These are phyloP conservation scores for Cisticola juncidis DNA, from an alignment of 2,113 vertebrate species.

Conservation along the genomic window DNA sequence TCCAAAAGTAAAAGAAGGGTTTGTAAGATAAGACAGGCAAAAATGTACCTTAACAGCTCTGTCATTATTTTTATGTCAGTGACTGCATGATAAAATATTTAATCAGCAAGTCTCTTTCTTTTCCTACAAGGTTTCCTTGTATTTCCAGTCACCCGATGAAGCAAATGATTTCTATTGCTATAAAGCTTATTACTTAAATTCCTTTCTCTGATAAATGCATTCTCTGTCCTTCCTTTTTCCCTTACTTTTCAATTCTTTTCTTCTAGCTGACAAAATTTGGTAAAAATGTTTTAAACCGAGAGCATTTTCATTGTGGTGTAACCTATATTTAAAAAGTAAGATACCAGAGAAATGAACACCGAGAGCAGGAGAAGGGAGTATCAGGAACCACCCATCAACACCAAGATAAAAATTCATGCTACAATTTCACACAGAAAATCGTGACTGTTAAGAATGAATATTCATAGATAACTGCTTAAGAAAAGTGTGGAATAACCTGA, in stretches of 20 bases:
- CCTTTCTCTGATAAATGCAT: not conserved
- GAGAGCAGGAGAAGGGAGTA: accelerated
- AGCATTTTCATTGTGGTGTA: not conserved
- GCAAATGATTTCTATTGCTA: not conserved
- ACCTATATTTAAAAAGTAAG: not conserved
- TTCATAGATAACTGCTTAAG: not conserved
- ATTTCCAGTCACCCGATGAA: not conserved
- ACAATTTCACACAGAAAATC: not conserved
- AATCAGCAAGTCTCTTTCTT: not conserved
- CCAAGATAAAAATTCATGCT: not conserved
- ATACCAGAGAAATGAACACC: not conserved
- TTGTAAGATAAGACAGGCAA: not conserved
- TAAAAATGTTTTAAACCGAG: not conserved
- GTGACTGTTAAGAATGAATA: not conserved
- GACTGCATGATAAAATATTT: not conserved
- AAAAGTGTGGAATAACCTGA: not conserved
- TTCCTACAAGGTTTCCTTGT: not conserved
- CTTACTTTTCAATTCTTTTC: not conserved
- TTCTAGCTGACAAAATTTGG: not conserved
- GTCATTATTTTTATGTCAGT: not conserved
- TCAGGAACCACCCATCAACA: not conserved
- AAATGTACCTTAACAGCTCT: not conserved
- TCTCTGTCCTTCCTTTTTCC: not conserved
- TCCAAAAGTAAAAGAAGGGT: not conserved
- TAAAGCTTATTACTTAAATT: not conserved